phyloP scores from a whole-genome alignment of 2,113 vertebrate species.

The Elgaria multicarinata region DNA sequence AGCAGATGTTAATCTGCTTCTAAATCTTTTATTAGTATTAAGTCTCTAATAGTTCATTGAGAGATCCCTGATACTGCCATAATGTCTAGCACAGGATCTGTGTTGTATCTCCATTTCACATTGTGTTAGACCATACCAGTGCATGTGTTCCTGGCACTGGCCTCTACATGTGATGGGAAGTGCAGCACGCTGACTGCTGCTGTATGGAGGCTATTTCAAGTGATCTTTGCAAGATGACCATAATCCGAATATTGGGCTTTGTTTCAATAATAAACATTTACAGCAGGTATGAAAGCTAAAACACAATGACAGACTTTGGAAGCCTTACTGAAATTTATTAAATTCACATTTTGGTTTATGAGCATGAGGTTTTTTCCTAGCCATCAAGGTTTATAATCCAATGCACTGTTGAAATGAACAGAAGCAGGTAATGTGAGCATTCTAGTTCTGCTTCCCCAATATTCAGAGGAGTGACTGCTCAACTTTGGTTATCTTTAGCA shows the following conservation, averaged over 20 bases:
- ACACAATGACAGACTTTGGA: background rate
- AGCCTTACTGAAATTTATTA: background rate
- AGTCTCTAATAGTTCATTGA: background rate
- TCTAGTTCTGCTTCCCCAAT: background rate
- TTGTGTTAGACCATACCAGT: background rate
- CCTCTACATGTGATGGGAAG: background rate
- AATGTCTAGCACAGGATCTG: background rate
- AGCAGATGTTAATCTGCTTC: accelerated
- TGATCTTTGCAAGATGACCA: background rate
- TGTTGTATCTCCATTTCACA: background rate
- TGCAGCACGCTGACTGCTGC: background rate
- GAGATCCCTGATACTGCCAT: background rate
- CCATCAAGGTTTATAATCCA: background rate
- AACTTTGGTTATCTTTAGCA: background rate
- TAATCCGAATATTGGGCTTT: background rate
- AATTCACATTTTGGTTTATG: background rate
- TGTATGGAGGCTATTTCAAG: background rate
- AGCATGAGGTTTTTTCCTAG: background rate
- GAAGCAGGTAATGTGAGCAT: background rate
- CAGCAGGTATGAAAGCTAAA: background rate
- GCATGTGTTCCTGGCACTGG: background rate
- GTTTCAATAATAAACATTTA: slow-evolving; percentile 24
- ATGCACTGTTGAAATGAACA: background rate
- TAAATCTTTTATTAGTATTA: background rate
- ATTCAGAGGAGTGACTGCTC: background rate